These are phyloP conservation scores for Cremastinae sp. DNA, from an alignment of 2,888 invertebrate genomes.

Conservation along the genomic window DNA sequence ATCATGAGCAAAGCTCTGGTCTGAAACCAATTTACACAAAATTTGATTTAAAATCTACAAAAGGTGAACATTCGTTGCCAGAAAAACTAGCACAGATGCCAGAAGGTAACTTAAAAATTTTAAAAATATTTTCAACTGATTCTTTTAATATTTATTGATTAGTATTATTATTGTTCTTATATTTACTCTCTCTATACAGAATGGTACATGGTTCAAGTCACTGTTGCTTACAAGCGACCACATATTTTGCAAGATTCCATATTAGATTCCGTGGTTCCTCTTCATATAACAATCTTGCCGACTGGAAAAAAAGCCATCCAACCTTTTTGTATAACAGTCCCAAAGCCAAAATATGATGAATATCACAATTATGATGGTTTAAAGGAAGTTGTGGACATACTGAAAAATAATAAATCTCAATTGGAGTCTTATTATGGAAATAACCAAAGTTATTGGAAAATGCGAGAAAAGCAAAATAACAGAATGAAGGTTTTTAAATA, in stretches of 20 bases:
- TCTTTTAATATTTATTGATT: not conserved
- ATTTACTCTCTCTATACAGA: slow-evolving; percentile 65
- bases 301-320: slow-evolving; percentile 69
- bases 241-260: slow-evolving; percentile 16
- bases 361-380: slow-evolving; percentile 71
- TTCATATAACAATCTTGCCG: slow-evolving; percentile 74
- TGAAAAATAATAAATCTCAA: slow-evolving; percentile 70
- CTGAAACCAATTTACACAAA: slow-evolving; percentile 67
- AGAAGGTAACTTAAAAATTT: slow-evolving; percentile 65
- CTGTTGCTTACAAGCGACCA: slow-evolving; percentile 68
- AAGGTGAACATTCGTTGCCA: slow-evolving; percentile 63
- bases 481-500: slow-evolving; percentile 72
- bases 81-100: slow-evolving; percentile 71
- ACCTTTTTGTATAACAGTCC: slow-evolving; percentile 74
- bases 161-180: slow-evolving; percentile 3
- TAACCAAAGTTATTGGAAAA: slow-evolving; percentile 74
- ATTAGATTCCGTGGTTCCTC: slow-evolving; percentile 63
- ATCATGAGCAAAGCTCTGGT: slow-evolving; percentile 63
- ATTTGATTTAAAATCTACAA: slow-evolving; percentile 59
- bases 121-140: slow-evolving; percentile 3
- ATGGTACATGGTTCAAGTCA: slow-evolving; percentile 77
- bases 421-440: slow-evolving; percentile 70
- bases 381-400: slow-evolving; percentile 71
- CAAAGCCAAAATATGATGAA: slow-evolving; percentile 65
- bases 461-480: slow-evolving; percentile 73